phyloP scores from a whole-genome alignment of 1,140 invertebrate species.

The Diploscapter pachys region DNA sequence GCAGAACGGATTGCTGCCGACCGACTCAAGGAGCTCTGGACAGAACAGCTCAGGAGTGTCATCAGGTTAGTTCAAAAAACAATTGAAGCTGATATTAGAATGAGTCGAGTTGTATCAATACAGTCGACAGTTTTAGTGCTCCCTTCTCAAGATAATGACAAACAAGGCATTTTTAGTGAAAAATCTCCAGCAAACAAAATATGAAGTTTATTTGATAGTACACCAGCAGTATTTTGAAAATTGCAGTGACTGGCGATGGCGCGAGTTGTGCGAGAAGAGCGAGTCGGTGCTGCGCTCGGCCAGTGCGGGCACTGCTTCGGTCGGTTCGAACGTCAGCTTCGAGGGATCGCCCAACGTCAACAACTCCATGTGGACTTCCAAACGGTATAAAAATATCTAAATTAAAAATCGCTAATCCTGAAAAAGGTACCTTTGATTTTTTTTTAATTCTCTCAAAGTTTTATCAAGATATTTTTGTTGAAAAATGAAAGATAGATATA shows the following conservation, averaged over 20 bases:
- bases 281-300: slow-evolving; percentile 7
- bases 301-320: neutral
- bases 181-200: neutral
- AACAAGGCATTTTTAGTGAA: neutral
- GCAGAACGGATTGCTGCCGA: slow-evolving; percentile 9
- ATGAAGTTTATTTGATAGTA: no score
- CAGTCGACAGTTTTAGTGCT: no score
- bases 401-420: no score
- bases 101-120: neutral
- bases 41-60: slow-evolving; percentile 8
- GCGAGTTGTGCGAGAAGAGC: slow-evolving; percentile 26
- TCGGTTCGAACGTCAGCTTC: slow-evolving; percentile 11
- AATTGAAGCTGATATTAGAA: neutral
- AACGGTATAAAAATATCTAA: neutral
- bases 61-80: slow-evolving; percentile 1
- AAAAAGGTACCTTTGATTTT: no score
- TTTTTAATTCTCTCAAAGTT: no score
- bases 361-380: neutral
- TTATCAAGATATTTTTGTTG: no score
- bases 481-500: no score
- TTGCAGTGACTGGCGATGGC: slow-evolving; percentile 31
- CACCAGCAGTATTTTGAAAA: neutral
- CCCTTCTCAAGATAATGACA: neutral
- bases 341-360: slow-evolving; percentile 10
- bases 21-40: slow-evolving; percentile 10